A percentile compares a stretch with the other conserved stretches of the same genome.
Evolutionary conservation across 2,797 vertebrate species (phyloP).

Genomic region (Periparus ater): DNA sequence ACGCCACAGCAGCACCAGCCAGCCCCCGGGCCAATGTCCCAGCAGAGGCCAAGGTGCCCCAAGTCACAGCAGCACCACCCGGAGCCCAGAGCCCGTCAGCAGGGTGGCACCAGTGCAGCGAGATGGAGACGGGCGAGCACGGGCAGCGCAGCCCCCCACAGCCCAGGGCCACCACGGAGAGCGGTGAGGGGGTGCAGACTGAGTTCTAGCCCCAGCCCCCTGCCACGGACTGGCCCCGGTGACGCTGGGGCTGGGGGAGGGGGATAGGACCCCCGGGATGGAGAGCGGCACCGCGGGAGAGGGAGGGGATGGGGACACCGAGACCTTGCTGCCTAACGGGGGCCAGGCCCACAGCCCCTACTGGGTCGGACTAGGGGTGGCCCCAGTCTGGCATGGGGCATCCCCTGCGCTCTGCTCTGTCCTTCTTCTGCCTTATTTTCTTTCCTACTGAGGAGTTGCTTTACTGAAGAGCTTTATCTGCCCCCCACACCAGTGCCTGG

Average conservation of each 20-base stretch:
- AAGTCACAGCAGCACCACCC: constrained; percentile 28
- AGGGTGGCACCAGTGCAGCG: constrained; percentile 33
- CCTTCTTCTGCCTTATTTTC: constrained; percentile 38
- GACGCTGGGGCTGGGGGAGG: not conserved
- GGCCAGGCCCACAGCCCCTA: not conserved
- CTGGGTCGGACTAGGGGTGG: not conserved
- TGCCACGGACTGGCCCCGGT: not conserved
- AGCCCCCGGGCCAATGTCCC: not conserved
- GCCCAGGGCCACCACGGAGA: constrained; percentile 16
- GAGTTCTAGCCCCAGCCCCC: constrained; percentile 69
- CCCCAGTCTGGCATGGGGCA: not conserved
- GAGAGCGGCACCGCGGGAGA: not conserved
- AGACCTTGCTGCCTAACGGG: not conserved
- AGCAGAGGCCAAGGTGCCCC: not conserved
- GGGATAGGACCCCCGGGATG: not conserved
- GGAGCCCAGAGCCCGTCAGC: constrained; percentile 37
- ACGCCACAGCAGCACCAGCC: not conserved
- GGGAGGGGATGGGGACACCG: not conserved
- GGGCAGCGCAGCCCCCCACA: not conserved
- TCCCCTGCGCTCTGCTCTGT: constrained; percentile 26
- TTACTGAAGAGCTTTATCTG: constrained; percentile 38
- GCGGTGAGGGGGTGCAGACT: constrained; percentile 70
- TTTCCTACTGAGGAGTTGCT: constrained; percentile 54
- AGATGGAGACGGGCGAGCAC: constrained; percentile 66
- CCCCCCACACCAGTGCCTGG: not conserved